Evolutionary conservation across 2,888 invertebrate species (phyloP).

Genomic region (Sphaeridia pumilis): DNA sequence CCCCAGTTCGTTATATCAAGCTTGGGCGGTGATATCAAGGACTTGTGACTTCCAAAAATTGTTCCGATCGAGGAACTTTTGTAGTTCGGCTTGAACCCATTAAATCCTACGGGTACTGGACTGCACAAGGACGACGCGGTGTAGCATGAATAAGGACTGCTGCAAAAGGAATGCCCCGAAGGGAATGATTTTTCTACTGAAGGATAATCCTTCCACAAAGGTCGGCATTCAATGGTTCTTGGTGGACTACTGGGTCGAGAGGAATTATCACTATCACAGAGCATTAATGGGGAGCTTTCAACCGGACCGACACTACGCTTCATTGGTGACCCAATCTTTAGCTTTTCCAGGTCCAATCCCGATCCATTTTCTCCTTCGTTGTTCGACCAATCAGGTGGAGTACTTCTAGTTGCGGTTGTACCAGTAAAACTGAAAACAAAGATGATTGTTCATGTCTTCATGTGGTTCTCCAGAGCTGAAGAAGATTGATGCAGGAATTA

Average conservation of each 20-base stretch:
- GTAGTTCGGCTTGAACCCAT: conserved; percentile 12
- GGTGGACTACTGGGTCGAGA: conserved; percentile 5
- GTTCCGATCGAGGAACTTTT: conserved; percentile 23
- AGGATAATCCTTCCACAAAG: conserved; percentile 24
- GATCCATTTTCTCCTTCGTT: background rate
- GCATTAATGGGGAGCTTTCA: background rate
- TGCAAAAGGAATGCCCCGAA: conserved; percentile 13
- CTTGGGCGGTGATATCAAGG: conserved; percentile 51
- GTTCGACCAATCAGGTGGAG: background rate
- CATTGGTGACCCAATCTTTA: conserved; percentile 23
- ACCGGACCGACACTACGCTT: background rate
- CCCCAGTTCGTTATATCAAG: conserved; percentile 44
- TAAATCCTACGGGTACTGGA: background rate
- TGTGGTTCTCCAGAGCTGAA: background rate
- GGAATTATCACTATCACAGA: background rate
- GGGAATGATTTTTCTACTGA: conserved; percentile 15
- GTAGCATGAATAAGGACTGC: conserved; percentile 4
- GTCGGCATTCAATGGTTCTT: background rate
- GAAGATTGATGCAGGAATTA: background rate
- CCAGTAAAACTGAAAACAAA: background rate
- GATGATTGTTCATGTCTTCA: background rate
- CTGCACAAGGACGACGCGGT: background rate
- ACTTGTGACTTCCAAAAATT: conserved; percentile 39
- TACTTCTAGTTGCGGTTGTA: background rate
- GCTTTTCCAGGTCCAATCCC: conserved; percentile 16